Base-by-base conservation (phyloP, 2,888 invertebrate genomes). In the Dasypolia templi region DNA sequence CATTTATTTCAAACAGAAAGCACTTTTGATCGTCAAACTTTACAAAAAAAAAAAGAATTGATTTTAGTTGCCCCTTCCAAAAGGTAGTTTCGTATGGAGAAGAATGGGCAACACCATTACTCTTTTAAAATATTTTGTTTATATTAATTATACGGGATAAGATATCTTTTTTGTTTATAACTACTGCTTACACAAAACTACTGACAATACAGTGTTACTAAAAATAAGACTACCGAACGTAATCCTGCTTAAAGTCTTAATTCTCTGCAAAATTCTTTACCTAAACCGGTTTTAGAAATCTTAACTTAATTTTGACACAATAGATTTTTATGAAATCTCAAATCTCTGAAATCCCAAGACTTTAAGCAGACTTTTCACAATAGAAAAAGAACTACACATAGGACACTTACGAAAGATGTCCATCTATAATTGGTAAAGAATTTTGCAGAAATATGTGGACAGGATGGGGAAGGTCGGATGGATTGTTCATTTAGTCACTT, bases 241-340 rank as follows among this genome's bases (percentile, higher is more conserved):
- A 81, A 91, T 87, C 92, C 90, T 91, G 93, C 94, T 94, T 93
- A 94, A 94, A 94, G 94, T 94, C 94, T 91, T 77, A 85, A 86
- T 78, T 86, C 83, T 93, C 95, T 96, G 96, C 96, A 96, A 96
- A 96, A 96, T 96, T 96, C 95, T 96, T 96, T 96, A 95, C 92
- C 82, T 83, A 73, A 77, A 67, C 71, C 11, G 26, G 32, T 61
- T 71, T 59, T 79, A 77, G 73, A 76, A 77, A 68, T 53, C 61
- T 32, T 67, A 17, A 58, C 12, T 67, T 61, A 73, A 87, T 79
- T 69, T 82, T 74, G 72, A 73, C 75, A 79, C 26, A 64, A 19
- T n/a, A 77, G 49, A 35, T 39, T 79, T 79, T 83, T 72, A 44
- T 79, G 84, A n/a, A n/a, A n/a, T n/a, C n/a, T n/a, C n/a, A n/a